These are phyloP conservation scores for Diorhabda sublineata DNA, from an alignment of 1,140 invertebrate species.

Conservation along the genomic window DNA sequence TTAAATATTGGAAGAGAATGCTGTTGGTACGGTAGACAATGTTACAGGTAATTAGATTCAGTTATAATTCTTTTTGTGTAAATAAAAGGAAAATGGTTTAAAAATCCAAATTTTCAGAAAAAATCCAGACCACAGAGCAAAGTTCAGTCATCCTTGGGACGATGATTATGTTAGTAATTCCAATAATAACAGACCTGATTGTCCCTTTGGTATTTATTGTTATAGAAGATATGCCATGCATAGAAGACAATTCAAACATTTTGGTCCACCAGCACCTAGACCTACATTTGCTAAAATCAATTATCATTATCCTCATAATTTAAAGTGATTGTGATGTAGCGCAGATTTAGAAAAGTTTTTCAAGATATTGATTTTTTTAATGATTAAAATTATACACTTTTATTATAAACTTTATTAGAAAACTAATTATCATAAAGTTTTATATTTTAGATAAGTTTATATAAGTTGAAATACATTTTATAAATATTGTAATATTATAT, in stretches of 20 bases:
- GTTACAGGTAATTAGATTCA: constrained; percentile 44
- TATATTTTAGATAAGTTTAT: no score
- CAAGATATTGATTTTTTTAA: no score
- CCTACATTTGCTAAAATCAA: not conserved
- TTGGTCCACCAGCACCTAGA: constrained; percentile 25
- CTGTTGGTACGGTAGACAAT: constrained; percentile 45
- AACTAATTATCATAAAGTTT: no score
- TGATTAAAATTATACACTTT: no score
- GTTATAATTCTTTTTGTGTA: not conserved
- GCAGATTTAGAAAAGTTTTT: no score
- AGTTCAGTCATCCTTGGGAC: constrained; percentile 52
- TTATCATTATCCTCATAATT: no score
- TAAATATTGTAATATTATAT: no score
- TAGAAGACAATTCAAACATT: constrained; percentile 50
- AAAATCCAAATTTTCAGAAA: constrained; percentile 39
- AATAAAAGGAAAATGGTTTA: not conserved
- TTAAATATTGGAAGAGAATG: constrained; percentile 33
- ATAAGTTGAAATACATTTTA: no score
- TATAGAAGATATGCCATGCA: constrained; percentile 54
- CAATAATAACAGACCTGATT: constrained; percentile 50
- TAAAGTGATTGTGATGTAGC: no score
- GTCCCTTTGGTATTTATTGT: constrained; percentile 52
- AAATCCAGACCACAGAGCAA: constrained; percentile 47
- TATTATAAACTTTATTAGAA: no score
- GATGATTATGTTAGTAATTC: constrained; percentile 48